Percentiles rank a stretch among this genome's conserved stretches.
Conservation (phyloP, 2,797 vertebrate species). For the Menidia menidia region DNA sequence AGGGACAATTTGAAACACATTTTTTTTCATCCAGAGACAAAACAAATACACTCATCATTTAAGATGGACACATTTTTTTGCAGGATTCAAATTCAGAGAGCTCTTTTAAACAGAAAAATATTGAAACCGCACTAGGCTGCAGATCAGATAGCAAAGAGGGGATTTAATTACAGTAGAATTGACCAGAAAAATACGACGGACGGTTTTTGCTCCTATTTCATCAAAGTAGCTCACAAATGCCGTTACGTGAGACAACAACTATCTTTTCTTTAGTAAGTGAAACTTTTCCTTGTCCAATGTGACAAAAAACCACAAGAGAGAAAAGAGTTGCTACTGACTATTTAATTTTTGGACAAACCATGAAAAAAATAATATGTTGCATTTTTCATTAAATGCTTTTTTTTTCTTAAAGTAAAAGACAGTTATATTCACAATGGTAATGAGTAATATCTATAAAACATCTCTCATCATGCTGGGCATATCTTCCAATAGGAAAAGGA, state of each 20-base stretch:
- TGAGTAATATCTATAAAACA: slow-evolving; percentile 83
- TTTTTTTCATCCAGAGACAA: background rate
- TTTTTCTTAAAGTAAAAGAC: slow-evolving; percentile 75
- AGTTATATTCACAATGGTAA: slow-evolving; percentile 74
- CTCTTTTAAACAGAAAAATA: slow-evolving; percentile 4
- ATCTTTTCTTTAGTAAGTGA: background rate
- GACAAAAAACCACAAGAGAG: slow-evolving; percentile 40
- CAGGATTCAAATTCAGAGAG: background rate
- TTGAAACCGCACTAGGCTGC: slow-evolving; percentile 5
- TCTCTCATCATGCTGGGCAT: slow-evolving; percentile 84
- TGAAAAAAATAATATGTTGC: slow-evolving; percentile 78
- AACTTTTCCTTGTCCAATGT: background rate
- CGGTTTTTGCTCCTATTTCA: slow-evolving; percentile 2
- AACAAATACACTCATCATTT: slow-evolving; percentile 5
- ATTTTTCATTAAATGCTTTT: slow-evolving; percentile 79
- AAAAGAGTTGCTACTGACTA: slow-evolving; percentile 75
- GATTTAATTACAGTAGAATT: slow-evolving; percentile 26
- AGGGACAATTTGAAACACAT: background rate
- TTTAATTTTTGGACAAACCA: slow-evolving; percentile 85
- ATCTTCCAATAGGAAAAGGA: slow-evolving; percentile 80
- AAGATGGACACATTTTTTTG: background rate
- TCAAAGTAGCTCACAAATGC: slow-evolving; percentile 21
- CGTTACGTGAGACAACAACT: slow-evolving; percentile 2
- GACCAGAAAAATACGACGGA: slow-evolving; percentile 2
- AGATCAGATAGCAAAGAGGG: slow-evolving; percentile 25